Evolutionary conservation across 2,888 invertebrate genomes (phyloP), one percentile per base, ranked within the genome.

Genomic region (Cyaniris semiargus): DNA sequence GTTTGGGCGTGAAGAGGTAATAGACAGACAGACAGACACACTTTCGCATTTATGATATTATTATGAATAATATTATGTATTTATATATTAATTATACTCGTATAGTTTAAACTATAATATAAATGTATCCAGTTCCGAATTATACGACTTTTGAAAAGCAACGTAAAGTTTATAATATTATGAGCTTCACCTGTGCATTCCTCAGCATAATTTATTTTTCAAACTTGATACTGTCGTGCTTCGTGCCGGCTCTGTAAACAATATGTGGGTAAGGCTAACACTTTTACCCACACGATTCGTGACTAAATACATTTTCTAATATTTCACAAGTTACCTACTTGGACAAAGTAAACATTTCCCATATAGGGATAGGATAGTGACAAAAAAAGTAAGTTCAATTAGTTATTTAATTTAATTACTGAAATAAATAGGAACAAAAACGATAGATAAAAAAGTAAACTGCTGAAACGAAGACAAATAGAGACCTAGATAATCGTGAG

Each of bases 221-320:
- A 31, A 66, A 66, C 18, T 31, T 15, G 66, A 31, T 31, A 66
- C 27, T 31, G 66, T 66, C 27, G 66, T 66, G 66, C 27, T 27
- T 27, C 66, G 66, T 66, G 66, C 66, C 27, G 18, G 48, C 74
- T 74, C 15, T 48, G 74, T 74, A 74, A 74, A 74, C 72, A 72
- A 44, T 23, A 74, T 53, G 74, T 74, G 23, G 27, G 53, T 74
- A 27, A 53, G 15, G 23, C 23, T 74, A 53, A 44, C 74, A 48
- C 23, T 53, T 53, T 44, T 23, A 72, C 27, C 23, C 15, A 13
- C 27, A 53, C 44, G 27, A 27, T 53, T 74, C 74, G 74, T 74
- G 74, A 74, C 74, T 27, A 53, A 48, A 74, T 48, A 53, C 6
- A 74, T 48, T 48, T 74, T 53, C 53, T 38, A 38, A 71, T 38